Evolutionary conservation across 2,113 vertebrate genomes (phyloP), one percentile per base, ranked within the genome.

Genomic region (Suricata suricatta): DNA sequence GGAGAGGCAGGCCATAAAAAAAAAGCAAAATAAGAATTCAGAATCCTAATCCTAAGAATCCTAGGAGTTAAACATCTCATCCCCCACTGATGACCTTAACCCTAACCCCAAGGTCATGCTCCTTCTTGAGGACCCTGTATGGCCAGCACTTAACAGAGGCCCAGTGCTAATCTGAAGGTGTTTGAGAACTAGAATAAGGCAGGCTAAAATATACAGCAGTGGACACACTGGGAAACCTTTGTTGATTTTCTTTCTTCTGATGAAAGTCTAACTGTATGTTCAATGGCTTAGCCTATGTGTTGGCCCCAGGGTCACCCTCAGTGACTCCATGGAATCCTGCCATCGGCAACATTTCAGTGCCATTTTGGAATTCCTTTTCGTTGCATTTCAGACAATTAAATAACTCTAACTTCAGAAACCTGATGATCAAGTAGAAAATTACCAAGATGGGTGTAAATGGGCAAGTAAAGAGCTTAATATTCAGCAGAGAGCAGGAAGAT

Each of bases 181-280:
- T 41, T 8, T 52, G 66, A 66, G 0, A 8, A 21, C 9, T 4
- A 15, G 35, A 64, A n/a, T 5, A 1, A 57, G 25, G 6, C 1
- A 12, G 66, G 38, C 15, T 8, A 52, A 52, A 81, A 35, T 3
- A 25, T 0, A 0, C 1, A 9, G 1, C 0, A 1, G 19, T 1
- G 3, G 66, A 10, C 0, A 31, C 15, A 4, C 11, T 33, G 38
- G 33, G 5, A 3, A 0, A 5, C 4, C 12, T 7, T 72, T 3
- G 3, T 1, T 5, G 3, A 8, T 17, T 8, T 27, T 33, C 76
- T 66, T 57, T 38, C 41, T 52, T 63, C 54, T 3, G 2, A 5
- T 9, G 33, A 35, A 16, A 64, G 79, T 16, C 68, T 44, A 7
- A 44, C 57, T 33, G 10, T 57, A 0, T 0, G 5, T 16, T 13